These are phyloP conservation scores for Scaptomyza graminum DNA, from an alignment of 1,140 invertebrate species.

Conservation along the genomic window DNA sequence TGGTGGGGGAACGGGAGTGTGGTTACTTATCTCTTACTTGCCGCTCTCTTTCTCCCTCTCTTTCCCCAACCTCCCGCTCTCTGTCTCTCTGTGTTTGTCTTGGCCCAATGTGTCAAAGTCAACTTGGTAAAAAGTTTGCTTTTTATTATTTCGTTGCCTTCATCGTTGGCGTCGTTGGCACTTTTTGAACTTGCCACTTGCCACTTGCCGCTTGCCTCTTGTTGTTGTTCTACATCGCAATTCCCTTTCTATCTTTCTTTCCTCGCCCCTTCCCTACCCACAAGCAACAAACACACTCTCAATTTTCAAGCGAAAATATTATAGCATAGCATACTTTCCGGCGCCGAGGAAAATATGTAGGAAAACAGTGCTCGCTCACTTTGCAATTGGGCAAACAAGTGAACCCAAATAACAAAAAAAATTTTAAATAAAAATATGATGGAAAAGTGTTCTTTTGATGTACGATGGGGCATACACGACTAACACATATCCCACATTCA, in stretches of 20 bases:
- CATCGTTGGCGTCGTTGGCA: constrained; percentile 56
- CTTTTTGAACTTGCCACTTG: constrained; percentile 62
- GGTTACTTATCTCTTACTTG: constrained; percentile 28
- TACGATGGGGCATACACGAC: not conserved
- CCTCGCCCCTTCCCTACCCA: not conserved
- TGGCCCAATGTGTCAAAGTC: constrained; percentile 80
- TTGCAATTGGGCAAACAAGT: constrained; percentile 51
- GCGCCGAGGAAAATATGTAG: constrained; percentile 38
- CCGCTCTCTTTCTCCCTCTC: not conserved
- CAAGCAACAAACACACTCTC: not conserved
- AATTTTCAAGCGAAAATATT: constrained; percentile 44
- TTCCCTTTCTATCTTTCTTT: no score
- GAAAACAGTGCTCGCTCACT: constrained; percentile 32
- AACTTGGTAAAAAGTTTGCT: constrained; percentile 75
- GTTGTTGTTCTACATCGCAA: no score
- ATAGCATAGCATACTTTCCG: constrained; percentile 54
- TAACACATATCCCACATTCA: not conserved
- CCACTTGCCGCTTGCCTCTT: not conserved
- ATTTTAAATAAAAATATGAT: constrained; percentile 11
- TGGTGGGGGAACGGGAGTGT: constrained; percentile 1
- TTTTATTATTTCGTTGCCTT: constrained; percentile 76
- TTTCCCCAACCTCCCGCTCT: no score
- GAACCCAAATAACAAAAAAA: constrained; percentile 32
- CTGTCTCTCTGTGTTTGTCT: constrained; percentile 54
- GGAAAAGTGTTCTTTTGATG: not conserved